Base-by-base conservation (phyloP, 2,888 invertebrate genomes). In the Morinoia aosen region DNA sequence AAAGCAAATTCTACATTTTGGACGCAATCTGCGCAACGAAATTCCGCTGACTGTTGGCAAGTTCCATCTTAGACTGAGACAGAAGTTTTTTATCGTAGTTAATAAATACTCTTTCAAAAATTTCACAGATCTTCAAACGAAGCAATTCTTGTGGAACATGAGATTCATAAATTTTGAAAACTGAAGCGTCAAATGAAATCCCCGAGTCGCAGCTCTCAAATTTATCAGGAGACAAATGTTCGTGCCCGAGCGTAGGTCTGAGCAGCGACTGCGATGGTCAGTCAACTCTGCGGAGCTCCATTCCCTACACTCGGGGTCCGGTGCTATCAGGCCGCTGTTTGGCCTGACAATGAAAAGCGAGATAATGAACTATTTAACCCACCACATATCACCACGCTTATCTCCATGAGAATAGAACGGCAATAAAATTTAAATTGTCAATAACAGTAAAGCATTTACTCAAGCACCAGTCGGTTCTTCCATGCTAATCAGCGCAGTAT, bases 401-500 rank as follows among this genome's bases (percentile, higher is more conserved):
- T 90, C 90, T 16, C 16, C 40, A 40, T 90, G 1, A 48, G 90
- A 48, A 90, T 48, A 48, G 90, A 48, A 90, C n/a, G 48, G 48
- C 90, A 40, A 48, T 90, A 90, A 90, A 90, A 48, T 90, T 90
- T 48, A 90, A 90, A 90, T 39, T 90, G 90, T 48, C 90, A 40
- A 90, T 90, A 90, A 33, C 19, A 76, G 76, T 48, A 90, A 90
- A 90, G 90, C 40, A 90, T 90, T 76, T 76, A 76, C 76, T 76
- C 40, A 90, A 90, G 90, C 90, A 48, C 40, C 40, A 40, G 90
- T 76, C 76, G 40, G 90, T 90, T 39, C 48, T 48, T 90, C 90
- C 90, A 90, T 48, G 90, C 90, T 16, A 48, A 90, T 48, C 90
- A 90, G 90, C 90, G 16, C 90, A 90, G 48, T 90, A 90, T 90